Evolutionary conservation across 2,113 vertebrate species (phyloP).

Genomic region (Oophaga pumilio): DNA sequence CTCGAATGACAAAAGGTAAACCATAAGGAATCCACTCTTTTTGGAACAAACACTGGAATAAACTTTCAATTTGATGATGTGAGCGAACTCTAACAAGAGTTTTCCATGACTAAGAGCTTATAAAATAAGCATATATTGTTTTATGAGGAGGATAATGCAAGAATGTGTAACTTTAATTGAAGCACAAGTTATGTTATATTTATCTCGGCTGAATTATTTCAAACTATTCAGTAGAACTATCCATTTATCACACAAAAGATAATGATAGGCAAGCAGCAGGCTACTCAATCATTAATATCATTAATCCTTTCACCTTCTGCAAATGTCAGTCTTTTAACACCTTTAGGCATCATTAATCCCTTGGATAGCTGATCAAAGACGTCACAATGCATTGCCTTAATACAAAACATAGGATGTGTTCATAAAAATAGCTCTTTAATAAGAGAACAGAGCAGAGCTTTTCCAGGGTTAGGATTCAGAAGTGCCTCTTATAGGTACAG

Average conservation of each 20-base stretch:
- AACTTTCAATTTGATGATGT: too few species aligned
- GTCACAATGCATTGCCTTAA: not conserved
- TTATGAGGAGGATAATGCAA: not conserved
- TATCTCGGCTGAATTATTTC: conserved; percentile 12
- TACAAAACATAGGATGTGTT: not conserved
- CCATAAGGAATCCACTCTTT: too few species aligned
- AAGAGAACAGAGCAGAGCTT: not conserved
- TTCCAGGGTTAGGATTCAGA: not conserved
- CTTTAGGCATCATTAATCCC: conserved; percentile 19
- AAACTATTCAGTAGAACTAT: rapidly evolving
- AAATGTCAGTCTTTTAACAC: conserved; percentile 24
- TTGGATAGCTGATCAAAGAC: not conserved
- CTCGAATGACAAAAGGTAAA: too few species aligned
- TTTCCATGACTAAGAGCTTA: not conserved
- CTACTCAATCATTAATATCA: not conserved
- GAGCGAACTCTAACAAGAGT: not conserved
- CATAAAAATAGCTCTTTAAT: not conserved
- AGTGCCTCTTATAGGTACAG: not conserved
- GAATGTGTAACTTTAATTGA: not conserved
- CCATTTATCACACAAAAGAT: conserved; percentile 40
- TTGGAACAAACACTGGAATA: too few species aligned
- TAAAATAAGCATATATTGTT: not conserved
- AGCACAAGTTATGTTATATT: not conserved
- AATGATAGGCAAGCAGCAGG: conserved; percentile 10
- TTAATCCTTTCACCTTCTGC: conserved; percentile 23